Percentiles rank a stretch among this genome's conserved stretches.
These are phyloP conservation scores for Oscheius sp. DNA, from an alignment of 2,888 invertebrate genomes.

Conservation along the genomic window DNA sequence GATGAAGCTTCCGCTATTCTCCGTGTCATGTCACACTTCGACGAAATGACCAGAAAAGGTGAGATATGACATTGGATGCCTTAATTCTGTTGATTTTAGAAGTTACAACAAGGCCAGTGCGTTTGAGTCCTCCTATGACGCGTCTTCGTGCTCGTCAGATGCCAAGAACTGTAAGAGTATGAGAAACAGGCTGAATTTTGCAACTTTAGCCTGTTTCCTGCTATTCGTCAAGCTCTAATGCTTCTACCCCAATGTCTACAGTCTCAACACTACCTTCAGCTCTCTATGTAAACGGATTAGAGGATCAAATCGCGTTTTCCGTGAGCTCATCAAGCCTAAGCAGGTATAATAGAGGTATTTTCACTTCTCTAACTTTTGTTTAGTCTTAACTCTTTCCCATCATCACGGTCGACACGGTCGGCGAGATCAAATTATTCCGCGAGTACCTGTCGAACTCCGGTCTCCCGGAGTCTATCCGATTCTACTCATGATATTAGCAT, in stretches of 20 bases:
- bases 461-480: neutral
- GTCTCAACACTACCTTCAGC: slow-evolving; percentile 9
- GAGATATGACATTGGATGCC: neutral
- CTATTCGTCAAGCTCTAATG: neutral
- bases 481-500: neutral
- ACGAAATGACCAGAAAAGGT: slow-evolving; percentile 2
- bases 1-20: slow-evolving; percentile 32
- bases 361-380: too few species aligned
- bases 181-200: too few species aligned
- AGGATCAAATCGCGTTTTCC: slow-evolving; percentile 22
- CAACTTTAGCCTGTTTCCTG: neutral
- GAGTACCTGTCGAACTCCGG: neutral
- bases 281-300: slow-evolving; percentile 24
- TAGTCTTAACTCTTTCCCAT: too few species aligned
- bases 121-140: too few species aligned
- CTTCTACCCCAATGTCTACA: slow-evolving; percentile 12
- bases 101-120: neutral
- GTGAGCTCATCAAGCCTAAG: neutral
- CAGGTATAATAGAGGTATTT: neutral
- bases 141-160: too few species aligned
- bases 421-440: neutral
- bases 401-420: neutral
- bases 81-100: neutral
- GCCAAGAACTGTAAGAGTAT: too few species aligned
- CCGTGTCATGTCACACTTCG: slow-evolving; percentile 4